phyloP scores from a whole-genome alignment of 2,113 vertebrate genomes.

The Pteropus alecto region DNA sequence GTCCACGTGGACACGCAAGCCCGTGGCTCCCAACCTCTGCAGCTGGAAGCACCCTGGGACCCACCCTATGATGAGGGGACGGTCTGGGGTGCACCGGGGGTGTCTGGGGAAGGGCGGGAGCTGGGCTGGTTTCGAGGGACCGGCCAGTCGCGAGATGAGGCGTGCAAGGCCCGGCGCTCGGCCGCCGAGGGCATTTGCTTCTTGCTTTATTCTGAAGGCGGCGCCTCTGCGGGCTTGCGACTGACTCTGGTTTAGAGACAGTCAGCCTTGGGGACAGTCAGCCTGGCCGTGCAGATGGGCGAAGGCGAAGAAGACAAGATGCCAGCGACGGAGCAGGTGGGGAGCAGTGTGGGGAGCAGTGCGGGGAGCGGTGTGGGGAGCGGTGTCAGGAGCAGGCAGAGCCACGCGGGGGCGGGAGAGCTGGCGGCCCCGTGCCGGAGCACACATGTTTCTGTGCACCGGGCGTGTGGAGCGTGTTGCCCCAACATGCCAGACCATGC shows the following conservation, averaged over 20 bases:
- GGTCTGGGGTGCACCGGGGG: neutral
- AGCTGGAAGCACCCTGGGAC: neutral
- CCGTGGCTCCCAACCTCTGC: neutral
- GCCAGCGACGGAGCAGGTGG: neutral
- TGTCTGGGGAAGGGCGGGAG: rapidly evolving
- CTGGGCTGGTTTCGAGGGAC: neutral
- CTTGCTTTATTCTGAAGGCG: rapidly evolving
- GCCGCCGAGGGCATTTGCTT: rapidly evolving
- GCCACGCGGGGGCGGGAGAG: neutral
- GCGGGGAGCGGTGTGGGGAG: too few species aligned
- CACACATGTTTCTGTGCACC: rapidly evolving
- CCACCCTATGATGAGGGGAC: neutral
- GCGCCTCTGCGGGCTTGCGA: rapidly evolving
- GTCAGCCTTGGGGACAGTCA: neutral
- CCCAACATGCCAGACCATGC: neutral
- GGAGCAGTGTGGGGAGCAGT: too few species aligned
- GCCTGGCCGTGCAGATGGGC: rapidly evolving
- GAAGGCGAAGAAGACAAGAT: neutral
- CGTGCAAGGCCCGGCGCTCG: rapidly evolving
- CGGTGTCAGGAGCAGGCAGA: neutral
- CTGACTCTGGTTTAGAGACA: neutral
- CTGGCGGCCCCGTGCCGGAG: rapidly evolving
- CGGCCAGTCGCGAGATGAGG: rapidly evolving
- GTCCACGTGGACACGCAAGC: rapidly evolving
- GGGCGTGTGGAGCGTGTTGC: rapidly evolving